Evolutionary conservation across 2,797 vertebrate genomes (phyloP).

Genomic region (Uromys caudimaculatus): DNA sequence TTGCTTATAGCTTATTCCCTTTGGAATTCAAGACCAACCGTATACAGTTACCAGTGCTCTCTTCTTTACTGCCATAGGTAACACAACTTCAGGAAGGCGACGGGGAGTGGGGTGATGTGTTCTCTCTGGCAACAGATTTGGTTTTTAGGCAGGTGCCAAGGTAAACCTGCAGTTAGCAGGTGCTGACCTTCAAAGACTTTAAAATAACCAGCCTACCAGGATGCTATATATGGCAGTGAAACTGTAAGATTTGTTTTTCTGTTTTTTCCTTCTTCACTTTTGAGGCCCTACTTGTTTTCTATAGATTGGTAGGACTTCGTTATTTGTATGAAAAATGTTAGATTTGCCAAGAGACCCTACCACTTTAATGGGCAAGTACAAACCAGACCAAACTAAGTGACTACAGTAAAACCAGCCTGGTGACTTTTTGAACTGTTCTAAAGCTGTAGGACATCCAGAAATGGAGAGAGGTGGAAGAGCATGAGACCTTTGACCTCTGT

Average conservation of each 20-base stretch:
- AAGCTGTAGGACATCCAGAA: not conserved
- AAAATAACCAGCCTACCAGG: not conserved
- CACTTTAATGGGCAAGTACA: not conserved
- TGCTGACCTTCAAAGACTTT: not conserved
- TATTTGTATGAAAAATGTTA: conserved; percentile 10
- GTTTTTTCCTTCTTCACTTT: not conserved
- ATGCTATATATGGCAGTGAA: not conserved
- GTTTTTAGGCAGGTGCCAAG: not conserved
- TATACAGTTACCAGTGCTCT: not conserved
- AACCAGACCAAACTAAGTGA: not conserved
- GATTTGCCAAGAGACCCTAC: not conserved
- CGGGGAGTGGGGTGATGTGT: not conserved
- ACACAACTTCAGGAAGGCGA: not conserved
- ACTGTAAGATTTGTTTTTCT: not conserved
- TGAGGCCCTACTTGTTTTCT: not conserved
- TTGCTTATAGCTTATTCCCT: not conserved
- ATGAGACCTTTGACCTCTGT: not conserved
- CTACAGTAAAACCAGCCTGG: not conserved
- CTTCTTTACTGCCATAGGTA: not conserved
- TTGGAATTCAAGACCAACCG: not conserved
- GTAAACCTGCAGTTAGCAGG: not conserved
- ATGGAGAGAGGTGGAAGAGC: not conserved
- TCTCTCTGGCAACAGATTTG: not conserved
- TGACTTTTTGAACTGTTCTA: not conserved
- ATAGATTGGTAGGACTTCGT: not conserved